Base-by-base conservation (phyloP, 35 echinoderm and acorn worm species). In the Heliocidaris tuberculata region DNA sequence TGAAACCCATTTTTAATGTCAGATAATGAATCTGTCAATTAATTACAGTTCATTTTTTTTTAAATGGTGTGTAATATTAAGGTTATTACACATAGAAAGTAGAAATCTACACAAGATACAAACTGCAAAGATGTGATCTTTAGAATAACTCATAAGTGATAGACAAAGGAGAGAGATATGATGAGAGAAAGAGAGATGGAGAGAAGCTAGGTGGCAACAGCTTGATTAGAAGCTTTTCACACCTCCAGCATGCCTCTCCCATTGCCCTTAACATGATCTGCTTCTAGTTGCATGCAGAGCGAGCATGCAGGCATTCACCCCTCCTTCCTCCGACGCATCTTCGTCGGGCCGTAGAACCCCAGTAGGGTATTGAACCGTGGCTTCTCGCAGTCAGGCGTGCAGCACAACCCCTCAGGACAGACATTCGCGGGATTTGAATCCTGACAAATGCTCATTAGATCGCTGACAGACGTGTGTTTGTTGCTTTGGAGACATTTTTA, bases 321-420 rank as follows among this genome's bases (percentile, higher is more conserved):
- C 27, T 78, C 27, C 65, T 78, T 78, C 65, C 65, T 78, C 19
- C 21, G 65, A n/a, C 27, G 65, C 65, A 78, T 78, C 65, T 78
- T 78, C 65, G 52, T 56, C 52, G 85, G 31, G 85, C 85, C 85
- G 12, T 35, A 47, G 31, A 89, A 30, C 87, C 87, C 87, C 87
- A 89, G 87, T 24, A 47, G 87, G 87, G 87, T 31, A 89, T 89
- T 89, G 87, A 89, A 89, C 87, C 87, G 24, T 89, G 31, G 32
- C 31, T 48, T 47, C 31, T 89, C 31, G 31, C 87, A 89, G 87
- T 48, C 87, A 89, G 47, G 31, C 87, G 87, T 89, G 87, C 15
- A 16, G 12, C 29, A 48, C 13, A 48, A 16, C 87, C 87, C 47
- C 47, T 32, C 47, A 89, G 87, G 87, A 89, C 87, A 89, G 87